phyloP scores from a whole-genome alignment of 2,888 invertebrate species.

The Parasteatoda lunata region DNA sequence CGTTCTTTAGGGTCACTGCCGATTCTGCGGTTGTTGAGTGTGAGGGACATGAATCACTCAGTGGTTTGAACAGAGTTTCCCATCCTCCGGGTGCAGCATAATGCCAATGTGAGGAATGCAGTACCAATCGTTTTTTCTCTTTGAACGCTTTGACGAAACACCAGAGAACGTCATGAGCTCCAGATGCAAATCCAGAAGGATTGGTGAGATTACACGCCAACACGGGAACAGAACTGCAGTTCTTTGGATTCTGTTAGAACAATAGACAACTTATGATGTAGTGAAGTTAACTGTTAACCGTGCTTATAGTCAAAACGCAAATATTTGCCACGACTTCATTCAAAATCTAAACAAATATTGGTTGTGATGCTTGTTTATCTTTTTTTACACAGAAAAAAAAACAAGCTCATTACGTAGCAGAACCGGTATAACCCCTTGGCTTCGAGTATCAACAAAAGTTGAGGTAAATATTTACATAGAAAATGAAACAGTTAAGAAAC shows the following conservation, averaged over 20 bases:
- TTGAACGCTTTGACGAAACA: constrained; percentile 66
- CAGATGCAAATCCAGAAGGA: constrained; percentile 64
- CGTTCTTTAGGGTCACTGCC: too few species aligned
- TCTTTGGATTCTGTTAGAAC: constrained; percentile 46
- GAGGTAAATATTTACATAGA: too few species aligned
- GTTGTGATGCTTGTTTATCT: too few species aligned
- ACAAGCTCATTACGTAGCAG: too few species aligned
- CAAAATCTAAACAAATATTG: background rate
- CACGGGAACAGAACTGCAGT: constrained; percentile 36
- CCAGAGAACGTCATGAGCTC: constrained; percentile 67
- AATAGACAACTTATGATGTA: background rate
- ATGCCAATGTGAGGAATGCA: constrained; percentile 60
- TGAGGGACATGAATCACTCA: constrained; percentile 40
- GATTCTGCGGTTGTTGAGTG: too few species aligned
- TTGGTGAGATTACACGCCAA: constrained; percentile 64
- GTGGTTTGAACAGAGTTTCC: constrained; percentile 51
- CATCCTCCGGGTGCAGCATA: constrained; percentile 49
- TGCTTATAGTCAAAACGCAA: background rate
- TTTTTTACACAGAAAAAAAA: too few species aligned
- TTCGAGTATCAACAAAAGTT: too few species aligned
- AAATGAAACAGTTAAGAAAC: too few species aligned
- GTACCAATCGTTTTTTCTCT: constrained; percentile 34
- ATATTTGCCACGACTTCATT: background rate
- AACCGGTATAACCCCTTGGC: too few species aligned
- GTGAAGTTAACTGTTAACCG: background rate